Evolutionary conservation across 2,888 invertebrate species (phyloP).

Genomic region (Tetramorium bicarinatum): DNA sequence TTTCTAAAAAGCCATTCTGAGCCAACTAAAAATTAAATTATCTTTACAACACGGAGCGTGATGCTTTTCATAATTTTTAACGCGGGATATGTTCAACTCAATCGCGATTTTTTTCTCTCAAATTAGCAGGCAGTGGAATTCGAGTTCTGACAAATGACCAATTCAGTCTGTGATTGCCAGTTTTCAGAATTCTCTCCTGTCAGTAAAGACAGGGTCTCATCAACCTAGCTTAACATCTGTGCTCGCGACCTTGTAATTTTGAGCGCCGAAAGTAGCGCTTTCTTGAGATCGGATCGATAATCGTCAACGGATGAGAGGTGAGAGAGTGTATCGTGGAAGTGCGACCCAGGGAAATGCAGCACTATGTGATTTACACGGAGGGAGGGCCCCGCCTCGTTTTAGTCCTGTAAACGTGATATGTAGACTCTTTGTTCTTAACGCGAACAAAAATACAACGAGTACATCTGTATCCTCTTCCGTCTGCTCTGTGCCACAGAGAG

Average conservation of each 20-base stretch:
- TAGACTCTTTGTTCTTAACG: constrained; percentile 39
- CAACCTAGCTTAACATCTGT: constrained; percentile 13
- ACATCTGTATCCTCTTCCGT: constrained; percentile 8
- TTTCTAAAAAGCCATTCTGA: neutral
- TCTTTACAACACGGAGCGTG: neutral
- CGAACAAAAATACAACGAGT: constrained; percentile 28
- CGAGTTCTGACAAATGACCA: neutral
- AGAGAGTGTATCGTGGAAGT: constrained; percentile 2
- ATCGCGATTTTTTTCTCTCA: neutral
- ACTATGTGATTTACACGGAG: constrained; percentile 34
- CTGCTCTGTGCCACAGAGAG: neutral
- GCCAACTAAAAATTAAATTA: neutral
- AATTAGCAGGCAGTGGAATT: neutral
- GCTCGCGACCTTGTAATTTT: constrained; percentile 64
- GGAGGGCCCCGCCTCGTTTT: neutral
- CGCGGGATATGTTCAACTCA: neutral
- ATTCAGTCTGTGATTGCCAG: neutral
- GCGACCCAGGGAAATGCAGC: constrained; percentile 1
- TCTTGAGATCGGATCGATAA: constrained; percentile 28
- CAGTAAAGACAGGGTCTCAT: neutral
- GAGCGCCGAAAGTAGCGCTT: constrained; percentile 56
- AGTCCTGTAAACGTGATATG: constrained; percentile 33
- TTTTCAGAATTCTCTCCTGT: neutral
- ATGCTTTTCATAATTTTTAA: neutral
- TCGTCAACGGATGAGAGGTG: constrained; percentile 1